Evolutionary conservation across 2,113 vertebrate genomes (phyloP).

Genomic region (Nothoprocta perdicaria): DNA sequence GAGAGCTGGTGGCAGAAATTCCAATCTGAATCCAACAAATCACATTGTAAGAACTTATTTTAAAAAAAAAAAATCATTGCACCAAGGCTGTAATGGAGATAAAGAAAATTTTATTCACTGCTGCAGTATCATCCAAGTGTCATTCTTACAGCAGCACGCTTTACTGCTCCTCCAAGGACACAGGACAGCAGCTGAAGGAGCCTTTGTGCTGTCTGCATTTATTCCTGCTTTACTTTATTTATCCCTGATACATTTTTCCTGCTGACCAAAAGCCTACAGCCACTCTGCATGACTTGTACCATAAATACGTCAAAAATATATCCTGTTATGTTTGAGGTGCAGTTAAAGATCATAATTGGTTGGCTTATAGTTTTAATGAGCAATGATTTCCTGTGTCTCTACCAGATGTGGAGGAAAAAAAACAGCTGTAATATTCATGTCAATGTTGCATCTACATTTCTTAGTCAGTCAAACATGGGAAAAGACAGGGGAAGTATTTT

Average conservation of each 20-base stretch:
- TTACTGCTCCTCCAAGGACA: neutral
- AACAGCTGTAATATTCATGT: neutral
- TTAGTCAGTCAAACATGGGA: neutral
- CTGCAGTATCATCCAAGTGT: neutral
- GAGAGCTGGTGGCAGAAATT: constrained; percentile 68
- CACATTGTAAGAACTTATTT: neutral
- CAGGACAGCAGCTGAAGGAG: neutral
- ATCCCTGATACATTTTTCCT: neutral
- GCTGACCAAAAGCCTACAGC: neutral
- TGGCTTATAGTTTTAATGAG: neutral
- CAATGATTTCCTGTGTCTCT: neutral
- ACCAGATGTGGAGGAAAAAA: neutral
- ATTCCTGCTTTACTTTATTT: neutral
- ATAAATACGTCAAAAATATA: constrained; percentile 6
- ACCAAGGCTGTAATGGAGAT: constrained; percentile 20
- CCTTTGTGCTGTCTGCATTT: neutral
- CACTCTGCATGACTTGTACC: neutral
- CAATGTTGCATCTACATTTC: neutral
- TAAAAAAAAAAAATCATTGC: neutral
- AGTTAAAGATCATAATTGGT: neutral
- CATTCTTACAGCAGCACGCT: neutral
- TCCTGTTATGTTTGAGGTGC: neutral
- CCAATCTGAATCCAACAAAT: constrained; percentile 28
- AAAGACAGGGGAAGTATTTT: constrained; percentile 29
- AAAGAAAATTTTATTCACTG: constrained; percentile 27